Conservation (phyloP, 1,140 invertebrate species). For the Lethrus apterus region DNA sequence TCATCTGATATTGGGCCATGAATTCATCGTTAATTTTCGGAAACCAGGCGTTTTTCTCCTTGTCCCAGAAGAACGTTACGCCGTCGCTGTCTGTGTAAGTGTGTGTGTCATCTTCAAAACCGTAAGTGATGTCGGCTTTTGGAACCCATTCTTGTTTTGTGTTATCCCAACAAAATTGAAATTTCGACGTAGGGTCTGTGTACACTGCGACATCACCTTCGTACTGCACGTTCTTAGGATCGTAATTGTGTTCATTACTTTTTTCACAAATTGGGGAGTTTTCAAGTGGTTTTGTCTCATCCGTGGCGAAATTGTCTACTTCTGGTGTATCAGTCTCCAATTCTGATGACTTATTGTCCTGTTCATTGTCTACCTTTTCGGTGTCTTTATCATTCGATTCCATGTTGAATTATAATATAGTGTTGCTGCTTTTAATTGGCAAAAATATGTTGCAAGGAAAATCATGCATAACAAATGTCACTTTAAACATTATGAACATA, state of each 20-base stretch:
- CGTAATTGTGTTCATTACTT: conserved; percentile 30
- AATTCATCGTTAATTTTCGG: conserved; percentile 97
- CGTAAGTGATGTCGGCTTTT: conserved; percentile 47
- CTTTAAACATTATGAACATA: too few species aligned
- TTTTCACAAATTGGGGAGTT: conserved; percentile 5
- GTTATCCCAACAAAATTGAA: conserved; percentile 60
- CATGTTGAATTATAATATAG: too few species aligned
- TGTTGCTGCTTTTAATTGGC: too few species aligned
- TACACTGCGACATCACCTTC: conserved; percentile 64
- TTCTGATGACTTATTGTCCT: too few species aligned
- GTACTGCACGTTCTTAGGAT: conserved; percentile 53
- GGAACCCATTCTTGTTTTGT: conserved; percentile 51
- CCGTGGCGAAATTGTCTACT: too few species aligned
- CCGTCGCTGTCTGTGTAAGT: conserved; percentile 85
- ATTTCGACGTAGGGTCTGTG: conserved; percentile 59
- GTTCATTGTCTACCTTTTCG: too few species aligned
- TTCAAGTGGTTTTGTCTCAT: too few species aligned
- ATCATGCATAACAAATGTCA: too few species aligned
- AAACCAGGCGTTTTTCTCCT: conserved; percentile 87
- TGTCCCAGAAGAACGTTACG: conserved; percentile 86
- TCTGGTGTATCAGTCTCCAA: too few species aligned
- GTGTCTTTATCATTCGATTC: too few species aligned
- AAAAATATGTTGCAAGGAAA: too few species aligned
- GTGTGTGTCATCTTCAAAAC: conserved; percentile 69
- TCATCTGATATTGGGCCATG: conserved; percentile 92